Conservation (phyloP, 2,113 vertebrate species). For the Rattus rattus region DNA sequence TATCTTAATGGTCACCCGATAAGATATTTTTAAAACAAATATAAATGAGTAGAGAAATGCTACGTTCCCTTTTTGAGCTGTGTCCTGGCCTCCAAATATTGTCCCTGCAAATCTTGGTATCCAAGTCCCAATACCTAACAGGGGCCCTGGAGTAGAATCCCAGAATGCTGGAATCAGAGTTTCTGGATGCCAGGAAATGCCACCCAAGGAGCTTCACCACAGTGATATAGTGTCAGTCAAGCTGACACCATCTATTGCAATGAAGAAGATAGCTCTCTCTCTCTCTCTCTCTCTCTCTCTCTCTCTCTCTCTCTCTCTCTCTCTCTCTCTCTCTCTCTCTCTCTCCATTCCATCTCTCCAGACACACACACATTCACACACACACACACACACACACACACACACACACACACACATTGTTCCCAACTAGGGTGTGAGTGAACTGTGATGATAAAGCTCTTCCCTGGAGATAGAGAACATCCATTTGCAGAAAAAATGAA, state of each 20-base stretch:
- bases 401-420: neutral
- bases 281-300: neutral
- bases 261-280: neutral
- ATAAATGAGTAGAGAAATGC: neutral
- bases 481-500: constrained; percentile 70
- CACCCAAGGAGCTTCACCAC: neutral
- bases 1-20: neutral
- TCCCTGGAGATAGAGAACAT: constrained; percentile 56
- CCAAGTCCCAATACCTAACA: neutral
- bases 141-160: neutral
- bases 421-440: constrained; percentile 55
- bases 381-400: neutral
- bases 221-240: constrained; percentile 28
- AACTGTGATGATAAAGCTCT: constrained; percentile 45
- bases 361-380: neutral
- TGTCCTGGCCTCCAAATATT: neutral
- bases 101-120: neutral
- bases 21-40: constrained; percentile 36
- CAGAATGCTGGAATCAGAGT: neutral
- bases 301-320: neutral
- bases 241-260: neutral
- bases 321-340: neutral
- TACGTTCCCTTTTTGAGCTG: neutral
- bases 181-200: neutral
- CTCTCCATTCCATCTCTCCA: constrained; percentile 47